Percentiles rank a stretch among this genome's conserved stretches.
Conservation (phyloP, 1,140 invertebrate genomes). For the Campodea augens region DNA sequence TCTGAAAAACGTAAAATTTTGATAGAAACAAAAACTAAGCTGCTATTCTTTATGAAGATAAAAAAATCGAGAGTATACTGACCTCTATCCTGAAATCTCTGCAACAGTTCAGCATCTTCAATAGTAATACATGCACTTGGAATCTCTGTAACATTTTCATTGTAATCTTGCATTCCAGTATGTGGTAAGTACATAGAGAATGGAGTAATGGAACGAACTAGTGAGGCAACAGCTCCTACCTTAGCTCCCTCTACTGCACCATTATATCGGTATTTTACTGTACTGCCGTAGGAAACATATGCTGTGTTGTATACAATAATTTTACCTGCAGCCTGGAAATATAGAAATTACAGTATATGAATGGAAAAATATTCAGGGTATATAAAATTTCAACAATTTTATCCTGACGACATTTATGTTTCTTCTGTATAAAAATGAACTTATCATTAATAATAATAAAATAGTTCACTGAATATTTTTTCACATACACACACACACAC, state of each 20-base stretch:
- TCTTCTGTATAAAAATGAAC: too few species aligned
- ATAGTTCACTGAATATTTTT: too few species aligned
- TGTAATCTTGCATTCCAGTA: conserved; percentile 17
- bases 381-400: too few species aligned
- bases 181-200: conserved; percentile 24
- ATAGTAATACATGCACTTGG: conserved; percentile 30
- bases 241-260: conserved; percentile 22
- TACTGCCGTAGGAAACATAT: conserved; percentile 16
- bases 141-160: conserved; percentile 20
- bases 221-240: conserved; percentile 26
- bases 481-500: too few species aligned
- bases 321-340: conserved; percentile 6
- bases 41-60: too few species aligned
- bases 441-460: too few species aligned
- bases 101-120: conserved; percentile 32
- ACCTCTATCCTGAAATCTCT: conserved; percentile 22
- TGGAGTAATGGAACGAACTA: conserved; percentile 27
- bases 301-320: conserved; percentile 7
- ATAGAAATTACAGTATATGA: background rate
- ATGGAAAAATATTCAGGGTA: too few species aligned
- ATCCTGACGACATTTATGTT: too few species aligned
- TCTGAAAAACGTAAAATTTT: too few species aligned
- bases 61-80: too few species aligned
- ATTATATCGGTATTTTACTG: conserved; percentile 21
- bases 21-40: too few species aligned